Base-by-base conservation (phyloP, 2,888 invertebrate genomes). In the Arctia plantaginis region DNA sequence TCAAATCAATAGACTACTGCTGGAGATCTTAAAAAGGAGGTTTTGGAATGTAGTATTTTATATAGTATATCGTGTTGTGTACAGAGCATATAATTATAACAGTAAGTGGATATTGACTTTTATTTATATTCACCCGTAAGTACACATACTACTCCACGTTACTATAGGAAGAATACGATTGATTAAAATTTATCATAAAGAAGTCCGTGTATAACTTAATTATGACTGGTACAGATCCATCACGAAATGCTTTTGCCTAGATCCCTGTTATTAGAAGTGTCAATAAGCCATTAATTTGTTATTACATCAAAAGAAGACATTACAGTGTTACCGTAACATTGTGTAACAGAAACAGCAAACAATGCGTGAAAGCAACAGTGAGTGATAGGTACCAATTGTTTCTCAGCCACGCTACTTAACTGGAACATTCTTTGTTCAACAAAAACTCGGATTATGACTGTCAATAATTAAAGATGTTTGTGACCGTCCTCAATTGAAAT, bases 321-420 rank as follows among this genome's bases (percentile, higher is more conserved):
- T 55, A 66, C 33, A 71, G 8, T n/a, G 27, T 71, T 51, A 39
- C 33, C 10, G 59, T 72, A 72, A 67, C 66, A 62, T 74, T 74
- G 74, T 74, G 62, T 74, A 74, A 73, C 51, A 69, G 51, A 35
- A 65, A 41, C 55, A 66, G 35, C 67, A 77, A 76, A 87, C 88
- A 87, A 88, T 85, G 82, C 80, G 85, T 71, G 88, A 87, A 87
- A 88, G 87, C 51, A 82, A 86, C 73, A 85, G 85, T 83, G 83
- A 81, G 73, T 75, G 82, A 82, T 86, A 55, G n/a, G 23, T 55
- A 82, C 75, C 65, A 71, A 82, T 82, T 83, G 74, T 78, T 83
- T 84, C 79, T 71, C 81, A 80, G 62, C 55, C 33, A 66, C 30
- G 55, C 44, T 67, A 33, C 51, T 55, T 66, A 71, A 66, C 72